phyloP scores from a whole-genome alignment of 2,113 vertebrate species.

The Gobius niger region DNA sequence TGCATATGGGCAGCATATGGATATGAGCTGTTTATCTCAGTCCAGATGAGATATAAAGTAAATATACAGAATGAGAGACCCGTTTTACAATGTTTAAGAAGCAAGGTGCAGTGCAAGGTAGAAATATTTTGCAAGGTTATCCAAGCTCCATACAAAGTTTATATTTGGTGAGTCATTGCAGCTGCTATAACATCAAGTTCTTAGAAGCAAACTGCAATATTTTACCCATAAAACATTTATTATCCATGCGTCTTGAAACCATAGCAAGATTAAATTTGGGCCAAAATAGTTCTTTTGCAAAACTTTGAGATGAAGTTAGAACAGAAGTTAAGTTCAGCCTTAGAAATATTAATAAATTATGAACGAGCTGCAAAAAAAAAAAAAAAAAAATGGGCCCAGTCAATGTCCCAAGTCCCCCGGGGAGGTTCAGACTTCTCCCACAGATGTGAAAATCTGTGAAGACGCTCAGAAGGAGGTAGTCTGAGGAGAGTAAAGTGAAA shows the following conservation, averaged over 20 bases:
- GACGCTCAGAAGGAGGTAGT: slow-evolving; percentile 24
- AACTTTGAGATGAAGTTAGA: slow-evolving; percentile 20
- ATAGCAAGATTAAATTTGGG: background rate
- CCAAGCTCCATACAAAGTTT: background rate
- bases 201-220: background rate
- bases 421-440: slow-evolving; percentile 37
- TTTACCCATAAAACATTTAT: background rate
- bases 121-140: background rate
- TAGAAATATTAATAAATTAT: slow-evolving; percentile 45
- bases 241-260: background rate
- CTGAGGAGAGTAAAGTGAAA: slow-evolving; percentile 4
- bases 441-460: slow-evolving; percentile 46
- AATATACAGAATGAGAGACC: no score
- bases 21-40: no score
- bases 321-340: slow-evolving; percentile 10
- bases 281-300: background rate
- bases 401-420: slow-evolving; percentile 32
- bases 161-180: background rate
- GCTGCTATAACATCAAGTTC: background rate
- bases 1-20: no score
- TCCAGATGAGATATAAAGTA: no score
- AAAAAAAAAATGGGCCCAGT: slow-evolving; percentile 29
- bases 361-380: slow-evolving; percentile 23
- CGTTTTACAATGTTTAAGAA: background rate
- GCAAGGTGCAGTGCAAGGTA: background rate